phyloP scores from a whole-genome alignment of 2,888 invertebrate genomes.

The Tenthredo scrophulariae region DNA sequence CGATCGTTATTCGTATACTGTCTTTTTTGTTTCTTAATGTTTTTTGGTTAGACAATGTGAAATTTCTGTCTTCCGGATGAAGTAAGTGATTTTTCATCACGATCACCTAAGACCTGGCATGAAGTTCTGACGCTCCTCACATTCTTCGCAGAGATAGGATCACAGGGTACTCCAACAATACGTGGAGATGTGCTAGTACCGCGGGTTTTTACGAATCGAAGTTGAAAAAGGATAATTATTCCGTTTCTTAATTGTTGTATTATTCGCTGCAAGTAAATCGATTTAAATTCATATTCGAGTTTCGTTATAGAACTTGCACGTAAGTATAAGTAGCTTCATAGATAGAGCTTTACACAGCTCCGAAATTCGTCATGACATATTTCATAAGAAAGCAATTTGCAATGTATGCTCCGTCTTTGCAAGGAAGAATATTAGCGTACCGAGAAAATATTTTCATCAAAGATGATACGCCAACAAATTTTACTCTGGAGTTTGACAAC shows the following conservation, averaged over 20 bases:
- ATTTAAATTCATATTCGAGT: neutral
- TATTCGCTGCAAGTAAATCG: neutral
- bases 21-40: neutral
- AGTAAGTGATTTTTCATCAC: neutral
- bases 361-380: too few species aligned
- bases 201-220: neutral
- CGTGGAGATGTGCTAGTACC: neutral
- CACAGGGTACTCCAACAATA: neutral
- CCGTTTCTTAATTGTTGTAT: neutral
- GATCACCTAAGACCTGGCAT: neutral
- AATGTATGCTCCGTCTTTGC: too few species aligned
- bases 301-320: neutral
- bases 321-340: too few species aligned
- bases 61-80: neutral
- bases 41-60: neutral
- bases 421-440: too few species aligned
- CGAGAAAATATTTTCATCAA: too few species aligned
- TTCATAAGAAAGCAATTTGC: too few species aligned
- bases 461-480: too few species aligned
- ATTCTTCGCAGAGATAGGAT: neutral
- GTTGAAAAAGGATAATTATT: neutral
- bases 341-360: too few species aligned
- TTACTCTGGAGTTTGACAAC: too few species aligned
- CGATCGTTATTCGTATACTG: too few species aligned
- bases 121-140: neutral